Conservation (phyloP, 1,140 invertebrate species). For the Agrypnia vestita region DNA sequence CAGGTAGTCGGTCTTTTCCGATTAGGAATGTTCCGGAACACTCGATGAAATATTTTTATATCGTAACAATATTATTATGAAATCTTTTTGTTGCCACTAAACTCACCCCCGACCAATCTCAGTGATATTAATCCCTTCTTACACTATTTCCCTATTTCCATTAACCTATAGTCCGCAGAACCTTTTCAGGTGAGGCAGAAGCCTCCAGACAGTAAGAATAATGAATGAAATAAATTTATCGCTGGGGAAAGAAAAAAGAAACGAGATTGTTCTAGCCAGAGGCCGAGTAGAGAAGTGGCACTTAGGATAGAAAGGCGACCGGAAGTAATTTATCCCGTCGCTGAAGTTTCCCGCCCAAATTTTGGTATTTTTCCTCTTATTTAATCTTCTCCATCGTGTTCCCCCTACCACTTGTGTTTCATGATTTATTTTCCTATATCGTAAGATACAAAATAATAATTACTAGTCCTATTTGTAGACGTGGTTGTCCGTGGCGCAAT, state of each 20-base stretch:
- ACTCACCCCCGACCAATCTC: neutral
- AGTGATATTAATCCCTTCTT: neutral
- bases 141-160: conserved; percentile 10
- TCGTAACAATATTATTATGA: no score
- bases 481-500: no score
- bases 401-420: no score
- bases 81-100: neutral
- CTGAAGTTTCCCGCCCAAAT: conserved; percentile 7
- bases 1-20: no score
- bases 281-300: conserved; percentile 38
- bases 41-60: no score
- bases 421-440: no score
- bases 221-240: conserved; percentile 53
- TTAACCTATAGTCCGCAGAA: neutral
- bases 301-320: conserved; percentile 45
- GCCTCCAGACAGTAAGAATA: conserved; percentile 28
- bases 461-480: no score
- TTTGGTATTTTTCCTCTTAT: conserved; percentile 5
- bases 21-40: no score
- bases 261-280: conserved; percentile 44
- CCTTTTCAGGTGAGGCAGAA: conserved; percentile 1
- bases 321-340: conserved; percentile 34
- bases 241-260: conserved; percentile 40
- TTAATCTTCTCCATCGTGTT: no score
- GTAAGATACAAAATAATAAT: no score